Conservation (phyloP, 2,113 vertebrate genomes). For the Nibea coibor region DNA sequence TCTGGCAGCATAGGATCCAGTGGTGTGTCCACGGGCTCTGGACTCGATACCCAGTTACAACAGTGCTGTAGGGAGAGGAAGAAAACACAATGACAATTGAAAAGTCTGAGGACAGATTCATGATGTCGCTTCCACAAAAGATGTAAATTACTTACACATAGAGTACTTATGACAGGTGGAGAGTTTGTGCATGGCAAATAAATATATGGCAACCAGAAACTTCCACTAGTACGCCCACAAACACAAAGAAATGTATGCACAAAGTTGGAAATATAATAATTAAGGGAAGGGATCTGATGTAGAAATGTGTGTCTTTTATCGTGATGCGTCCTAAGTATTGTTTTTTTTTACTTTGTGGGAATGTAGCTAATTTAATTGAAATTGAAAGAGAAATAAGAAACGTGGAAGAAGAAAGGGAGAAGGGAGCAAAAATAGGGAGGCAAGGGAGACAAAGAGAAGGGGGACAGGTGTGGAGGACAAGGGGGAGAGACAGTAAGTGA, state of each 20-base stretch:
- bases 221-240: neutral
- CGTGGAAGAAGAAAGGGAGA: neutral
- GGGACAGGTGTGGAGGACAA: conserved; percentile 43
- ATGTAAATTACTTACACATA: neutral
- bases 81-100: neutral
- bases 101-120: neutral
- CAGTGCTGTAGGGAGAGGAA: conserved; percentile 86
- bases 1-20: conserved; percentile 96
- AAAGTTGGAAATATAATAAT: neutral
- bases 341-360: neutral
- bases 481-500: conserved; percentile 19
- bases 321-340: neutral
- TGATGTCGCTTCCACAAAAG: neutral
- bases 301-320: neutral
- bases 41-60: conserved; percentile 97
- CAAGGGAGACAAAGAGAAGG: conserved; percentile 47
- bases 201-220: neutral
- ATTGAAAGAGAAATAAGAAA: conserved; percentile 17
- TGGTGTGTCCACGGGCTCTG: conserved; percentile 91
- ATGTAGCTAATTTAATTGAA: conserved; percentile 17
- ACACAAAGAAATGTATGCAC: neutral
- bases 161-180: neutral
- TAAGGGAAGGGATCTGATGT: neutral
- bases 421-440: conserved; percentile 14
- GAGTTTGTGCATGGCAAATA: neutral